Percentiles rank a stretch among this genome's conserved stretches.
These are phyloP conservation scores for Halcyon chelicuti DNA, from an alignment of 2,797 vertebrate genomes.

Conservation along the genomic window DNA sequence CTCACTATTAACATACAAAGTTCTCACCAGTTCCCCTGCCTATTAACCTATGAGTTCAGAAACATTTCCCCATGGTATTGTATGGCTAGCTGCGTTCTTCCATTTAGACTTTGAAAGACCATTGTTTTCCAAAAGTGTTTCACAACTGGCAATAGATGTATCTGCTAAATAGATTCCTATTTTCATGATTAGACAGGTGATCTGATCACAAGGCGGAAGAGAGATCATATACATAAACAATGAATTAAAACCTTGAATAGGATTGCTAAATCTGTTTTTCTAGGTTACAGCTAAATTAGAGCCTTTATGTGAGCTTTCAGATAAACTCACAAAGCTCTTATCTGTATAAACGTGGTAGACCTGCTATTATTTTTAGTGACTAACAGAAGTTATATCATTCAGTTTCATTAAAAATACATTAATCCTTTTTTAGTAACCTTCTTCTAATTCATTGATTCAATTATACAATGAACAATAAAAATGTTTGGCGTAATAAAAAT, in stretches of 20 bases:
- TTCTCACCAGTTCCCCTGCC: not conserved
- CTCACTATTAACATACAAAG: not conserved
- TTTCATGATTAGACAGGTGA: conserved; percentile 37
- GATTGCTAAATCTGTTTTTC: conserved; percentile 16
- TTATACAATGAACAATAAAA: conserved; percentile 65
- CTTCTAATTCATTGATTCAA: conserved; percentile 72
- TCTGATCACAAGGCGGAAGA: conserved; percentile 7
- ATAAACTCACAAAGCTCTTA: conserved; percentile 69
- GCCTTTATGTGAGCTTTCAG: conserved; percentile 56
- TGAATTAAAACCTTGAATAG: conserved; percentile 25
- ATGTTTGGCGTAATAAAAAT: conserved; percentile 57
- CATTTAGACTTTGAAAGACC: conserved; percentile 15
- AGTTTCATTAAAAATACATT: conserved; percentile 75
- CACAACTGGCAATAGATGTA: conserved; percentile 37
- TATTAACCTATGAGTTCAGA: not conserved
- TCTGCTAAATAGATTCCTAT: conserved; percentile 58
- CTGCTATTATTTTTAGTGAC: conserved; percentile 62
- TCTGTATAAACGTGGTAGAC: conserved; percentile 46
- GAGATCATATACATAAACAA: conserved; percentile 22
- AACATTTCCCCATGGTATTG: conserved; percentile 5
- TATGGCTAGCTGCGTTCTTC: not conserved
- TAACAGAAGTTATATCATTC: conserved; percentile 61
- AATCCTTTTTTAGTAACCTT: conserved; percentile 57
- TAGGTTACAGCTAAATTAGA: conserved; percentile 31
- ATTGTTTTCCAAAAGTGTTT: conserved; percentile 25